These are phyloP conservation scores for Plutomurus gul DNA, from an alignment of 1,140 invertebrate species.

Conservation along the genomic window DNA sequence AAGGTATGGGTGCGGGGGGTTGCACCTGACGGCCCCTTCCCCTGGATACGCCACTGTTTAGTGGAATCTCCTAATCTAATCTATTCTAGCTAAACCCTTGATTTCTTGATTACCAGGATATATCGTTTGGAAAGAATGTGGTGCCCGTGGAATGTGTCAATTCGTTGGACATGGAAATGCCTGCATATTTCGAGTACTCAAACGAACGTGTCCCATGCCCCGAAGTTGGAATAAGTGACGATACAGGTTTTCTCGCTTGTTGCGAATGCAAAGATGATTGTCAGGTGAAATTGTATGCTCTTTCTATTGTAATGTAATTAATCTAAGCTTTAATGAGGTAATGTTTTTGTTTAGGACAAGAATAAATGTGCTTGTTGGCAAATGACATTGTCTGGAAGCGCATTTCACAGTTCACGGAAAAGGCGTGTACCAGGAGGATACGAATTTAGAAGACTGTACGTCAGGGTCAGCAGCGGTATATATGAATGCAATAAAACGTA, in stretches of 20 bases:
- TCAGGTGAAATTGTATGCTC: too few relatives aligned
- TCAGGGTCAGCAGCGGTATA: conserved; percentile 85
- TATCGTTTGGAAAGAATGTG: conserved; percentile 80
- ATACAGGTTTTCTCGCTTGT: conserved; percentile 82
- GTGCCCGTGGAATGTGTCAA: conserved; percentile 89
- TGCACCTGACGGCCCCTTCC: too few relatives aligned
- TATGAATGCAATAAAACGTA: conserved; percentile 83
- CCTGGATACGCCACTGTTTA: too few relatives aligned
- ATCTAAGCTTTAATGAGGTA: neutral
- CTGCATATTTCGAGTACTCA: conserved; percentile 85
- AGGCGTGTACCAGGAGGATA: conserved; percentile 67
- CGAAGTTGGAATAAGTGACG: conserved; percentile 80
- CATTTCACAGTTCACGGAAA: neutral
- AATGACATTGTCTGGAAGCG: conserved; percentile 76
- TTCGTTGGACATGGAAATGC: conserved; percentile 77
- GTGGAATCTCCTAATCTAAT: too few relatives aligned
- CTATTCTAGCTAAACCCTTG: too few relatives aligned
- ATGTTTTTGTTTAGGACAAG: conserved; percentile 68
- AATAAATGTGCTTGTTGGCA: conserved; percentile 89
- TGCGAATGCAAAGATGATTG: conserved; percentile 94
- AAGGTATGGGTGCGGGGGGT: too few relatives aligned
- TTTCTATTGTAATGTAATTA: neutral
- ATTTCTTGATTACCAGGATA: conserved; percentile 66
- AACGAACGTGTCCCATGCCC: conserved; percentile 75
- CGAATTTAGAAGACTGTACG: conserved; percentile 76